phyloP scores from a whole-genome alignment of 2,888 invertebrate species.

The Nezara viridula region DNA sequence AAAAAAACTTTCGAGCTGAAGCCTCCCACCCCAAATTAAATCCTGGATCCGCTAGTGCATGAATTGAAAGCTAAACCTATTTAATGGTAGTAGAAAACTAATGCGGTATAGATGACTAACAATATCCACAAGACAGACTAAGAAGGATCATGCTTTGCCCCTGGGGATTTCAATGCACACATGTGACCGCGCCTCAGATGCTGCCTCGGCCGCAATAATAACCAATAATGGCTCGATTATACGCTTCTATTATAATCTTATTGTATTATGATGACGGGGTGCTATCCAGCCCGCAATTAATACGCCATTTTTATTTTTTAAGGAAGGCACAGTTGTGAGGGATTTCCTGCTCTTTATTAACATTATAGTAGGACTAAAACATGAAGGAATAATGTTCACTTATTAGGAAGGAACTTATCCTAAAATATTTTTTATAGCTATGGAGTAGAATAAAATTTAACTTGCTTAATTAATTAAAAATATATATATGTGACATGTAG shows the following conservation, averaged over 20 bases:
- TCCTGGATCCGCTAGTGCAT: no score
- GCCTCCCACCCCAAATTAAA: no score
- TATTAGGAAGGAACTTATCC: no score
- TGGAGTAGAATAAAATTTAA: no score
- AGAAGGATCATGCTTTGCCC: not conserved
- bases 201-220: not conserved
- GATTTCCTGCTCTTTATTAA: not conserved
- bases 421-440: no score
- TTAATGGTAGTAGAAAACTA: not conserved
- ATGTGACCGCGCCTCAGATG: constrained; percentile 23
- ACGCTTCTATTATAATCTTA: not conserved
- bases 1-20: no score
- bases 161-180: not conserved
- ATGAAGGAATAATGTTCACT: not conserved
- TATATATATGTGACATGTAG: no score
- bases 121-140: not conserved
- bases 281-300: not conserved
- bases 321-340: not conserved
- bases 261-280: not conserved
- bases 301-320: not conserved
- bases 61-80: not conserved
- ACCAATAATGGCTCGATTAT: constrained; percentile 13
- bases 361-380: not conserved
- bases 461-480: no score
- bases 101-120: constrained; percentile 7